Evolutionary conservation across 2,888 invertebrate genomes (phyloP), one percentile per base, ranked within the genome.

Genomic region (Drosophila tripunctata): DNA sequence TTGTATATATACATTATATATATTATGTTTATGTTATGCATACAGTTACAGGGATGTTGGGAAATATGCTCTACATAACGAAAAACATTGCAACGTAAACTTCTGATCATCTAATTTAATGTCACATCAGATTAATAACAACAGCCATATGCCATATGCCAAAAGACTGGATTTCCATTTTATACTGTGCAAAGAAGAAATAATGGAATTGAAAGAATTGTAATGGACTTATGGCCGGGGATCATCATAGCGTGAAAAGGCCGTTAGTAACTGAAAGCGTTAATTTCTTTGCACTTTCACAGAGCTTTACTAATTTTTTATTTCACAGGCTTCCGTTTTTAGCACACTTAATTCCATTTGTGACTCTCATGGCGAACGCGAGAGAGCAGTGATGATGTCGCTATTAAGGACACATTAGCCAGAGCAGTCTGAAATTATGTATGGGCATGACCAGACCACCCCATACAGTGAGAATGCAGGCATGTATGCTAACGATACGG

Each of bases 321-420:
- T 67, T 60, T 62, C 21, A 38, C 71, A 57, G 62, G 72, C 72
- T 84, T 84, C 78, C 78, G 81, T 67, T 78, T 81, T 82, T 78
- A 78, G 80, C 66, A 69, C 75, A 83, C 82, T 78, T 81, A 81
- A 81, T 81, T 80, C 81, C 80, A 75, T 83, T 81, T 78, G 78
- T 50, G 57, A 21, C 52, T 57, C 63, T 51, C 65, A 63, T 71
- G 64, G 74, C 63, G 65, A 48, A 57, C 48, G 60, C 63, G 57
- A 43, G 27, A 21, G 40, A 69, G 68, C 80, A 66, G 41, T 61
- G 73, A 78, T 83, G 81, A 81, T 83, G 82, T 75, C 82, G 82
- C 84, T 83, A 83, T 83, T 83, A 83, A 83, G 84, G 84, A 84
- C 82, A 83, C 82, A 83, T 83, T 83, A 83, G 82, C 72, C 71